Conservation (phyloP, 2,888 invertebrate genomes). For the Papilio protenor region DNA sequence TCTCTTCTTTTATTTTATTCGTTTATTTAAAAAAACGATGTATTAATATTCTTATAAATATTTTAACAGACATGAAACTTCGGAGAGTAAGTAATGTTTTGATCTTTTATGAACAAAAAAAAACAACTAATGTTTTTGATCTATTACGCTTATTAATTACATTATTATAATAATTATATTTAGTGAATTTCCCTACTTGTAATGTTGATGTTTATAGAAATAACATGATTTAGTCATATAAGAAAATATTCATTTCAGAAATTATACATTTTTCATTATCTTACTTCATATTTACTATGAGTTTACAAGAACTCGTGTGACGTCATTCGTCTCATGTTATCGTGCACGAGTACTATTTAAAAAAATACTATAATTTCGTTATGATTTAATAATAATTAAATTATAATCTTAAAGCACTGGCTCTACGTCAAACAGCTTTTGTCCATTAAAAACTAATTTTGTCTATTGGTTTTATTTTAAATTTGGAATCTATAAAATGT, state of each 20-base stretch:
- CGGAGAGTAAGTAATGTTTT: slow-evolving; percentile 45
- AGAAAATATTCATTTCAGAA: slow-evolving; percentile 17
- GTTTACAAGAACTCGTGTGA: not conserved
- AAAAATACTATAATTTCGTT: not conserved
- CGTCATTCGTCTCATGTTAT: slow-evolving; percentile 8
- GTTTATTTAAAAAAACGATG: not conserved
- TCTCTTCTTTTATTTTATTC: not conserved
- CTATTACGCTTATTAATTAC: slow-evolving; percentile 84
- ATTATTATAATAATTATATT: slow-evolving; percentile 74
- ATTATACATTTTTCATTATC: slow-evolving; percentile 3
- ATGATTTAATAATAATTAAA: not conserved
- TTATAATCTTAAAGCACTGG: not conserved
- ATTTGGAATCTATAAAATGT: not conserved
- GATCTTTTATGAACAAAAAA: slow-evolving; percentile 58
- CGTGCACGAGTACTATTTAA: not conserved
- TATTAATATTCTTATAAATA: slow-evolving; percentile 34
- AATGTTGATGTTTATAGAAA: slow-evolving; percentile 74
- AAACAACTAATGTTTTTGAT: slow-evolving; percentile 82
- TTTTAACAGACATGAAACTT: not conserved
- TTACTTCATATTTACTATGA: not conserved
- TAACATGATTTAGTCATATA: slow-evolving; percentile 50
- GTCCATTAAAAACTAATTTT: not conserved
- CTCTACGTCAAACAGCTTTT: not conserved
- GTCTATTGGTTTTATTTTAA: slow-evolving; percentile 3
- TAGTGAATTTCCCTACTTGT: slow-evolving; percentile 75